Evolutionary conservation across 2,888 invertebrate genomes (phyloP).

Genomic region (Carcina quercana): DNA sequence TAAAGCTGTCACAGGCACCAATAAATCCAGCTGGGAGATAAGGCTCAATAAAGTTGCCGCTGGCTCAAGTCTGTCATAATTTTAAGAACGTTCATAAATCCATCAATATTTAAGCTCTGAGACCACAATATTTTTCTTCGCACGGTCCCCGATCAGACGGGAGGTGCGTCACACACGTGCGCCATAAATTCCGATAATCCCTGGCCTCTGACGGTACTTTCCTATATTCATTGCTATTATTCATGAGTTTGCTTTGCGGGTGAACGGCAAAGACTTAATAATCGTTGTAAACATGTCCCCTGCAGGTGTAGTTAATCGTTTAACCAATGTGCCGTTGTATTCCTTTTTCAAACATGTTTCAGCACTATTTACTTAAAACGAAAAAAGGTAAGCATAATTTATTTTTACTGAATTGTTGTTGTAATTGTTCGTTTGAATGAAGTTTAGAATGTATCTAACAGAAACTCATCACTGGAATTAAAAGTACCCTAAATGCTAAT

Average conservation of each 20-base stretch:
- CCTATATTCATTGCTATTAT: slow-evolving; percentile 53
- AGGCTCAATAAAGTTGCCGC: slow-evolving; percentile 63
- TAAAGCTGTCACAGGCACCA: slow-evolving; percentile 44
- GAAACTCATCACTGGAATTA: too few species aligned
- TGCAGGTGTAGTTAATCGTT: not conserved
- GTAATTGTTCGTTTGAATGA: too few species aligned
- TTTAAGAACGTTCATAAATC: slow-evolving; percentile 70
- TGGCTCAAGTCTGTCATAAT: slow-evolving; percentile 59
- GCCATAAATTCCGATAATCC: slow-evolving; percentile 68
- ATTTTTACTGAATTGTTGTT: too few species aligned
- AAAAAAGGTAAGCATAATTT: too few species aligned
- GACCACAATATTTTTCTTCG: slow-evolving; percentile 64
- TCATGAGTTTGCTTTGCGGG: slow-evolving; percentile 57
- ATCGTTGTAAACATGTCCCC: slow-evolving; percentile 16
- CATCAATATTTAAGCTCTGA: slow-evolving; percentile 68
- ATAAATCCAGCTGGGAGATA: slow-evolving; percentile 58
- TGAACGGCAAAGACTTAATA: slow-evolving; percentile 54
- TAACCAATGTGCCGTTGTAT: not conserved
- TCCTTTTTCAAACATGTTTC: not conserved
- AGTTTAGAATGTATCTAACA: too few species aligned
- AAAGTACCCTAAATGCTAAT: too few species aligned
- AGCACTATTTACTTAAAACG: too few species aligned
- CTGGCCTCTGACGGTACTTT: slow-evolving; percentile 46
- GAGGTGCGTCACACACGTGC: slow-evolving; percentile 62
- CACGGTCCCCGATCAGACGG: slow-evolving; percentile 25